A percentile compares a stretch with the other conserved stretches of the same genome.
Evolutionary conservation across 23 tunicate species (phyloP).

Genomic region (Pegea sp.): DNA sequence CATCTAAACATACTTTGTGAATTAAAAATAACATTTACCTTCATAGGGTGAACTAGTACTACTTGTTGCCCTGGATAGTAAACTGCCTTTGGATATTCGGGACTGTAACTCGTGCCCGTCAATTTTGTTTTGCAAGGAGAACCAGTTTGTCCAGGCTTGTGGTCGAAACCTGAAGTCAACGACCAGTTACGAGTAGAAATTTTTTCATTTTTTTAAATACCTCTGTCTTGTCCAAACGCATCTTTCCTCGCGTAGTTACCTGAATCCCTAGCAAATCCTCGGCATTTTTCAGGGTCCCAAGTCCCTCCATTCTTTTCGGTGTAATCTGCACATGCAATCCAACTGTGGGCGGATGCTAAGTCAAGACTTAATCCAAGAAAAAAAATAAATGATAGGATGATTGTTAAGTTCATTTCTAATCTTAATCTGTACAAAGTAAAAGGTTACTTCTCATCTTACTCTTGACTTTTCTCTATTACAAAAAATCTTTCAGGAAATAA

Average conservation of each 20-base stretch:
- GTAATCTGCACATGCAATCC: conserved; percentile 68
- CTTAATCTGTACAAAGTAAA: too few relatives aligned
- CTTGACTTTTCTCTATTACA: not conserved
- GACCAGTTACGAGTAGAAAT: not conserved
- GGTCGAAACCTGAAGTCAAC: conserved; percentile 30
- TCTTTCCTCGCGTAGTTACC: not conserved
- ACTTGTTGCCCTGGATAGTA: conserved; percentile 97
- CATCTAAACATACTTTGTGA: not conserved
- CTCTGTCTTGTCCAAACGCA: conserved; percentile 5
- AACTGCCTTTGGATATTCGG: conserved; percentile 54
- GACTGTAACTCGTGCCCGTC: conserved; percentile 7
- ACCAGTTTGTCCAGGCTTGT: conserved; percentile 9
- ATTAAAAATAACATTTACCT: conserved; percentile 16
- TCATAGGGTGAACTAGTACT: conserved; percentile 87
- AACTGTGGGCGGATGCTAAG: conserved; percentile 15
- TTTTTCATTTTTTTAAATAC: not conserved
- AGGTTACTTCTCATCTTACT: not conserved
- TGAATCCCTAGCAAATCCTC: conserved; percentile 32
- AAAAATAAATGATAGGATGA: too few relatives aligned
- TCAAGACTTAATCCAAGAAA: too few relatives aligned
- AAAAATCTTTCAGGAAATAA: not conserved
- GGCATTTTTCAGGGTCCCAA: conserved; percentile 24
- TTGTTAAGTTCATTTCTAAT: too few relatives aligned
- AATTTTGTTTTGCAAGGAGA: conserved; percentile 11
- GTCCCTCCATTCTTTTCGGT: conserved; percentile 30